Conservation (phyloP, 2,113 vertebrate species). For the Zosterops borbonicus region DNA sequence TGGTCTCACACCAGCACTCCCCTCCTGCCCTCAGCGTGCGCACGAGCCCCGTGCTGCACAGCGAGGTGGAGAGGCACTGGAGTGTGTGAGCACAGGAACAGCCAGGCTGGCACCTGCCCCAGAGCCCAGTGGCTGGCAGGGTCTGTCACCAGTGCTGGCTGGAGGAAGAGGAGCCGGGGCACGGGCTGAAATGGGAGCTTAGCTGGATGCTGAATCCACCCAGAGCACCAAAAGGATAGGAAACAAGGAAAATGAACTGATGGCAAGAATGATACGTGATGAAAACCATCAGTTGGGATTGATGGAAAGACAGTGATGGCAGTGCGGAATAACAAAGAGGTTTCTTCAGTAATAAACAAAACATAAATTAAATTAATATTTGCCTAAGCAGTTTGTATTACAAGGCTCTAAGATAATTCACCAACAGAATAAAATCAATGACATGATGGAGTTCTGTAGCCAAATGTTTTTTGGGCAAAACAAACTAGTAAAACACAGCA, state of each 20-base stretch:
- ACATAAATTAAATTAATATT: not conserved
- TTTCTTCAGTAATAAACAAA: not conserved
- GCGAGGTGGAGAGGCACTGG: accelerated
- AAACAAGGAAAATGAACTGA: not conserved
- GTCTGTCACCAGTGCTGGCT: not conserved
- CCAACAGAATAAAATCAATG: conserved; percentile 14
- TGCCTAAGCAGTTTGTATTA: not conserved
- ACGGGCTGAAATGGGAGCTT: not conserved
- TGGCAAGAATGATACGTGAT: not conserved
- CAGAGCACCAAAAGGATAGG: not conserved
- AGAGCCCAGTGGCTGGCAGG: not conserved
- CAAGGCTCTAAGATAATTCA: conserved; percentile 6
- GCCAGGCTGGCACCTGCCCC: not conserved
- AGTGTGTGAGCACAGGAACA: accelerated
- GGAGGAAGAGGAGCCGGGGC: not conserved
- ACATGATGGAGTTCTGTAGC: conserved; percentile 6
- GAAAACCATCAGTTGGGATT: not conserved
- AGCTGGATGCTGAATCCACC: not conserved
- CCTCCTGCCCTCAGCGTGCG: accelerated
- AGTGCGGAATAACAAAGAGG: not conserved
- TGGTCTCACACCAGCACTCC: not conserved
- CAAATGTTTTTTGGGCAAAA: conserved; percentile 30
- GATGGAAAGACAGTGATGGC: not conserved
- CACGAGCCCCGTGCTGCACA: accelerated
- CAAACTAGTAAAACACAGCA: conserved; percentile 3